Conservation (phyloP, 2,797 vertebrate genomes). For the Eulemur mongoz region DNA sequence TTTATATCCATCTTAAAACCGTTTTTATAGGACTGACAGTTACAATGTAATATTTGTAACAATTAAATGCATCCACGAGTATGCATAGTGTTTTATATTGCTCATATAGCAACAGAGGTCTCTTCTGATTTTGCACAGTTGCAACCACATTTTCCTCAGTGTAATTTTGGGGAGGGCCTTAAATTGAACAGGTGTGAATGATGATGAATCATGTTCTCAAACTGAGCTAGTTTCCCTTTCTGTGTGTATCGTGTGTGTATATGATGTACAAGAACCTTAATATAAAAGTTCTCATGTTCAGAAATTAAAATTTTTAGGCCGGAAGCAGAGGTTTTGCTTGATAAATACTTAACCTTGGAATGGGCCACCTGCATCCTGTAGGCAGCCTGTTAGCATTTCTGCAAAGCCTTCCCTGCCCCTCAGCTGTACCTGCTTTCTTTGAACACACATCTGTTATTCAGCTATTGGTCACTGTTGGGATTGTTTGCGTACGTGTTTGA, state of each 20-base stretch:
- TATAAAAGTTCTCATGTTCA: background rate
- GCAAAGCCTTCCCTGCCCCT: background rate
- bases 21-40: background rate
- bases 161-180: background rate
- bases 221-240: background rate
- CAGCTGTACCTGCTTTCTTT: background rate
- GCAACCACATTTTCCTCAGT: background rate
- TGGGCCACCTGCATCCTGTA: background rate
- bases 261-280: background rate
- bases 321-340: constrained; percentile 23
- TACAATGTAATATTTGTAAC: background rate
- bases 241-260: background rate
- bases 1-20: background rate
- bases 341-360: background rate
- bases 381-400: background rate
- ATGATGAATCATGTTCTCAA: background rate
- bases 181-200: background rate
- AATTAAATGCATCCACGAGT: background rate
- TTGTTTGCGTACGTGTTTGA: background rate
- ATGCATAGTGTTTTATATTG: background rate
- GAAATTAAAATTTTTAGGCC: background rate
- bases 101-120: background rate
- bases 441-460: background rate
- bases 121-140: background rate
- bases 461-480: background rate